phyloP scores from a whole-genome alignment of 2,888 invertebrate species.

The Platycheirus rosarum region DNA sequence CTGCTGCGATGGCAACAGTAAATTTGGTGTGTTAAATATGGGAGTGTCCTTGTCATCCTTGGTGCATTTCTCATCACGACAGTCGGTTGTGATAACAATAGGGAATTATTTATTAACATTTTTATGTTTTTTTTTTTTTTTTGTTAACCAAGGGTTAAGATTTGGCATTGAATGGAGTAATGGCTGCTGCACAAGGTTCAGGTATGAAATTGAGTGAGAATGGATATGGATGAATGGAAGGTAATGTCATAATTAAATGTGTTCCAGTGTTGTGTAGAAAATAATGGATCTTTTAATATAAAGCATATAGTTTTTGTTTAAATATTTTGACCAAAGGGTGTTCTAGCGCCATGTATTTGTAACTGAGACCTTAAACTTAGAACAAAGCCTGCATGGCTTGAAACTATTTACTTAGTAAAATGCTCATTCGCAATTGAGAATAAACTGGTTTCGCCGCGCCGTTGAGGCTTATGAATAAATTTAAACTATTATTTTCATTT shows the following conservation, averaged over 20 bases:
- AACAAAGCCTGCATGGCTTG: too few relatives aligned
- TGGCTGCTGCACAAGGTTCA: constrained; percentile 43
- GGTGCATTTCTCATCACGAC: constrained; percentile 20
- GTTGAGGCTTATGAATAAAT: too few relatives aligned
- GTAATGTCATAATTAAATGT: constrained; percentile 4
- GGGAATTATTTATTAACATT: constrained; percentile 70
- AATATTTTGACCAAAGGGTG: constrained; percentile 15
- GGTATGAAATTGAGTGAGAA: constrained; percentile 28
- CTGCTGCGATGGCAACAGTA: constrained; percentile 70
- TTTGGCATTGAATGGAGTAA: constrained; percentile 29
- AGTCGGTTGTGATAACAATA: constrained; percentile 58
- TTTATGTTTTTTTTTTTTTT: constrained; percentile 58
- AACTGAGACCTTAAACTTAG: too few relatives aligned
- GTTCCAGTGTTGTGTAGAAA: not conserved
- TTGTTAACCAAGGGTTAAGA: constrained; percentile 50
- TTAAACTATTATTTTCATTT: too few relatives aligned
- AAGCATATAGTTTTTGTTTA: not conserved
- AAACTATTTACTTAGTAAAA: too few relatives aligned
- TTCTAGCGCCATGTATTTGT: too few relatives aligned
- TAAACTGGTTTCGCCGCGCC: too few relatives aligned
- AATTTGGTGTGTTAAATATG: constrained; percentile 81
- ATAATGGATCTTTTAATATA: not conserved
- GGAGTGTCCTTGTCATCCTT: constrained; percentile 81
- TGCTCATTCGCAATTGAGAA: too few relatives aligned
- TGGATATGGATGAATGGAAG: too few relatives aligned